phyloP scores from a whole-genome alignment of 2,113 vertebrate species.

The Brachypodius melanocephalos region DNA sequence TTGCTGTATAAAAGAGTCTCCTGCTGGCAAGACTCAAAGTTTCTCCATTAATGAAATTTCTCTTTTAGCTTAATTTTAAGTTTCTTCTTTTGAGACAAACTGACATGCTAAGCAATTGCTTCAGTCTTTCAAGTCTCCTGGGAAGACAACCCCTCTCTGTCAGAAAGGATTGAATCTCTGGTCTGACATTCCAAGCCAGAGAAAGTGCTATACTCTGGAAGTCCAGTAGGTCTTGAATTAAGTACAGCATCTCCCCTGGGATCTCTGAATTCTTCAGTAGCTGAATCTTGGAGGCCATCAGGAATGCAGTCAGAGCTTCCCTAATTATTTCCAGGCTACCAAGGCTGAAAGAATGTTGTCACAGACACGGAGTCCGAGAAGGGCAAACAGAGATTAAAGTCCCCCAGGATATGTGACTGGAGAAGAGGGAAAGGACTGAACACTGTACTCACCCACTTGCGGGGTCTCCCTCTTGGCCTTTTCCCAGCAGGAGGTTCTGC shows the following conservation, averaged over 20 bases:
- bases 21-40: background rate
- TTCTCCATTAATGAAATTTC: background rate
- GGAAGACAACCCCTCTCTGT: background rate
- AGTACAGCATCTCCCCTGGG: background rate
- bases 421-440: background rate
- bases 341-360: background rate
- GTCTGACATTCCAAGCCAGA: background rate
- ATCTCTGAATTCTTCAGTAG: background rate
- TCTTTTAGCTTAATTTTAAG: background rate
- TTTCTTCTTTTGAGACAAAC: background rate
- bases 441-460: slow-evolving; percentile 52
- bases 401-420: background rate
- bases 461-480: slow-evolving; percentile 59
- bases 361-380: background rate
- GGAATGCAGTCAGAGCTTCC: background rate
- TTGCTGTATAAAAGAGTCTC: background rate
- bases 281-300: background rate
- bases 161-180: background rate
- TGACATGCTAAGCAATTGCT: background rate
- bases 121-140: background rate
- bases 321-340: background rate
- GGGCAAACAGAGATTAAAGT: background rate
- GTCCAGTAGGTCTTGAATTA: background rate
- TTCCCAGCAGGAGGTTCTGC: slow-evolving; percentile 14
- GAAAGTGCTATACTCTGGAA: background rate